phyloP scores from a whole-genome alignment of 2,888 invertebrate genomes.

The Ochropleura plecta region DNA sequence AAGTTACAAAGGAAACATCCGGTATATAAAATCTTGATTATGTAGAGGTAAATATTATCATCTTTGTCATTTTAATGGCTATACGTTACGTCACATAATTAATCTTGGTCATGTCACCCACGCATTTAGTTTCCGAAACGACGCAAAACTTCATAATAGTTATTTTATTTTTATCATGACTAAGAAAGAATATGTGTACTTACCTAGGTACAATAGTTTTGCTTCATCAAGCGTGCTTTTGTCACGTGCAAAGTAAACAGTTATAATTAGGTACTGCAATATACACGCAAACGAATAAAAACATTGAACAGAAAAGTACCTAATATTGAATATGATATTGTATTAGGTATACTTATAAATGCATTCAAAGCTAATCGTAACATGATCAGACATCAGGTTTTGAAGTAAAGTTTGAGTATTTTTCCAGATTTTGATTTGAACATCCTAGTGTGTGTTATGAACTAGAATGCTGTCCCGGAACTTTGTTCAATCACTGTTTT shows the following conservation, averaged over 20 bases:
- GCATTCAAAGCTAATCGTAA: neutral
- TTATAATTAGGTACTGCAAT: neutral
- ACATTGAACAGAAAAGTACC: neutral
- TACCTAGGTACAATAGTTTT: constrained; percentile 4
- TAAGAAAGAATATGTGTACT: neutral
- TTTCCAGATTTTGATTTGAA: neutral
- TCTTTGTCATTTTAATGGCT: constrained; percentile 25
- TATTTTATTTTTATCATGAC: constrained; percentile 41
- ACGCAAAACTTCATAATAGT: constrained; percentile 32
- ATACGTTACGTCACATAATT: constrained; percentile 39
- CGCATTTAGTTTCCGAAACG: constrained; percentile 40
- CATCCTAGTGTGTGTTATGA: neutral
- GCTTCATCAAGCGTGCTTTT: constrained; percentile 13
- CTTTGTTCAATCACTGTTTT: neutral
- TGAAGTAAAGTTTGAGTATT: neutral
- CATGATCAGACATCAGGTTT: neutral
- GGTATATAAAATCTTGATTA: neutral
- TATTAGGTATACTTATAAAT: too few species aligned
- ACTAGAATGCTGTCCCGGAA: too few species aligned
- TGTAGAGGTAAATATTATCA: neutral
- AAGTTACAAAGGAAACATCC: neutral
- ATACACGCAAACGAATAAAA: neutral
- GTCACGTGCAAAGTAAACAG: constrained; percentile 14
- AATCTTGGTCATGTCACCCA: constrained; percentile 46
- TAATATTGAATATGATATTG: too few species aligned